A percentile compares a stretch with the other conserved stretches of the same genome.
Evolutionary conservation across 2,888 invertebrate species (phyloP).

Genomic region (Tryphoninae sp.): DNA sequence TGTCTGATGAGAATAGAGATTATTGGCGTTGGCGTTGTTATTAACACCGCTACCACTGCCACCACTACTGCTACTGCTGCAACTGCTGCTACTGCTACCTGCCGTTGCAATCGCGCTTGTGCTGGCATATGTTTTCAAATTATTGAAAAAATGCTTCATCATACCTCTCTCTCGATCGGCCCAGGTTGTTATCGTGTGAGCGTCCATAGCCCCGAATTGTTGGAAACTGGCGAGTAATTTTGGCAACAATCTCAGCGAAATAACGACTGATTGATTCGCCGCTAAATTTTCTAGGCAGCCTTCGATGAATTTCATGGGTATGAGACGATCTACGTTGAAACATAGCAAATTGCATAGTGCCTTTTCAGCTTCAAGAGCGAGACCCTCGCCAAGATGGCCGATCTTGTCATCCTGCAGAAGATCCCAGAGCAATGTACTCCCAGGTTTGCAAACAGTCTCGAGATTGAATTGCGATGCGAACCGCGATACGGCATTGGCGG

Average conservation of each 20-base stretch:
- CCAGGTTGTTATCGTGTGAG: conserved; percentile 93
- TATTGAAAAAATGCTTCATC: conserved; percentile 96
- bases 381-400: conserved; percentile 92
- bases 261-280: conserved; percentile 93
- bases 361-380: conserved; percentile 96
- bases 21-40: conserved; percentile 65
- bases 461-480: conserved; percentile 82
- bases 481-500: conserved; percentile 87
- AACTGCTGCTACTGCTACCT: conserved; percentile 38
- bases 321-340: conserved; percentile 94
- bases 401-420: conserved; percentile 95
- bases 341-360: conserved; percentile 94
- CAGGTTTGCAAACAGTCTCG: conserved; percentile 93
- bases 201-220: conserved; percentile 93
- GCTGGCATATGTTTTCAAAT: conserved; percentile 89
- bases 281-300: conserved; percentile 95
- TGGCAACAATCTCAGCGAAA: conserved; percentile 93
- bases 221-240: conserved; percentile 96
- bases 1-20: conserved; percentile 89
- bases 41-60: conserved; percentile 73
- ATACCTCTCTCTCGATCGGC: conserved; percentile 95
- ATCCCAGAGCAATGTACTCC: conserved; percentile 97
- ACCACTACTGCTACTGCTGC: conserved; percentile 41
- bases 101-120: conserved; percentile 73
- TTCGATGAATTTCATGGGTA: conserved; percentile 96